Percentiles rank a stretch among this genome's conserved stretches.
Evolutionary conservation across 2,797 vertebrate species (phyloP).

Genomic region (Labeo calbasu): DNA sequence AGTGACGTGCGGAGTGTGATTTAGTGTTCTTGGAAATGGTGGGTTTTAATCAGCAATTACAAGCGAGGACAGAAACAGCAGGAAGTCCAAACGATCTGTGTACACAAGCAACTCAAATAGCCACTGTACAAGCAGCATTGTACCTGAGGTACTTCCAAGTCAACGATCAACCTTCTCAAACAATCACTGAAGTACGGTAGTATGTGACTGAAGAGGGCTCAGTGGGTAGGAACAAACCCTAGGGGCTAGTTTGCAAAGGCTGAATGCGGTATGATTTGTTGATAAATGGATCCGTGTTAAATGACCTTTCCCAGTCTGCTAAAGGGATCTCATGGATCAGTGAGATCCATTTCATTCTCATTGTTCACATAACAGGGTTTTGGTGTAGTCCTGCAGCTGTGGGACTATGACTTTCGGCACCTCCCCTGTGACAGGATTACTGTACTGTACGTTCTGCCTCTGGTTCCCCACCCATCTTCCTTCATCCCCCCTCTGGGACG

Average conservation of each 20-base stretch:
- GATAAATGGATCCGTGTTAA: constrained; percentile 17
- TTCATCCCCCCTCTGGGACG: constrained; percentile 1
- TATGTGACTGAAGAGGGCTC: not conserved
- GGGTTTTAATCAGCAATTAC: constrained; percentile 26
- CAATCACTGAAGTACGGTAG: not conserved
- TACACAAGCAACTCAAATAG: constrained; percentile 40
- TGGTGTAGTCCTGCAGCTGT: constrained; percentile 8
- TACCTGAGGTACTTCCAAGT: not conserved
- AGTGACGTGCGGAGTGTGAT: constrained; percentile 5
- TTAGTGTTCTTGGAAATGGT: constrained; percentile 23
- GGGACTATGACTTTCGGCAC: not conserved
- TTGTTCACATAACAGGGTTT: constrained; percentile 24
- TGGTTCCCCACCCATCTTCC: constrained; percentile 34
- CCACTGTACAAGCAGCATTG: constrained; percentile 2
- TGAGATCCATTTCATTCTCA: constrained; percentile 30
- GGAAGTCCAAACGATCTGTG: constrained; percentile 16
- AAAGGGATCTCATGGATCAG: constrained; percentile 30
- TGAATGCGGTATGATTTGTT: constrained; percentile 39
- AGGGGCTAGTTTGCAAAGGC: constrained; percentile 27
- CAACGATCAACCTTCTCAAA: constrained; percentile 6
- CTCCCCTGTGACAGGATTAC: constrained; percentile 18
- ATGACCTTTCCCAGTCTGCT: constrained; percentile 44
- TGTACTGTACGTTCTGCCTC: not conserved
- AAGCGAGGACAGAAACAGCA: not conserved
- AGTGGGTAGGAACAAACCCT: not conserved